Percentiles rank a stretch among this genome's conserved stretches.
These are phyloP conservation scores for Timandra comae DNA, from an alignment of 2,888 invertebrate species.

Conservation along the genomic window DNA sequence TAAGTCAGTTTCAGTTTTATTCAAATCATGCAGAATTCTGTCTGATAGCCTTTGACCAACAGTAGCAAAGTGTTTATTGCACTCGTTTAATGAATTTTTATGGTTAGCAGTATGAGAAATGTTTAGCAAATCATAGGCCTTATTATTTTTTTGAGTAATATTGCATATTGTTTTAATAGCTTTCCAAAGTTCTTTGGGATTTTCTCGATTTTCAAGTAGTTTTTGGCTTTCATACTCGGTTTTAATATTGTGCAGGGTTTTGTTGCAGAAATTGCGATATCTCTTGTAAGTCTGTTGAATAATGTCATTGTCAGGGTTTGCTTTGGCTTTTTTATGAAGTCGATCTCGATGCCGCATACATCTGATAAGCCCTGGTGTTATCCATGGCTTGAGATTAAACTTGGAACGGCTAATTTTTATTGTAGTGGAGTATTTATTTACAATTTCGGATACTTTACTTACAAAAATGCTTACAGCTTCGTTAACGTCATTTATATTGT, in stretches of 20 bases:
- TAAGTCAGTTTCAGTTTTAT: not conserved
- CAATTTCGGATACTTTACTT: not conserved
- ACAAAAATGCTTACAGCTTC: not conserved
- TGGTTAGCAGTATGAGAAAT: not conserved
- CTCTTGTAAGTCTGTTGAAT: not conserved
- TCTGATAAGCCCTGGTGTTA: no score
- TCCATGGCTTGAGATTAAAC: slow-evolving; percentile 2
- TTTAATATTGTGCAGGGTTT: not conserved
- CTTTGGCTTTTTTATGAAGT: slow-evolving; percentile 1
- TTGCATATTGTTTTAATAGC: not conserved
- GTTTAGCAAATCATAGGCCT: not conserved
- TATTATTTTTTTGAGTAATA: not conserved
- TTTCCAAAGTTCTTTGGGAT: not conserved
- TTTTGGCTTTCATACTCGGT: not conserved
- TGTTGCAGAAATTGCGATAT: no score
- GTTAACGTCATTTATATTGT: not conserved
- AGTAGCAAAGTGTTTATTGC: not conserved
- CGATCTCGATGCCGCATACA: slow-evolving; percentile 4
- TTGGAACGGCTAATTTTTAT: slow-evolving; percentile 1
- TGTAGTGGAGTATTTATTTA: not conserved
- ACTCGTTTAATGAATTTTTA: not conserved
- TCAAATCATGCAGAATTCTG: not conserved
- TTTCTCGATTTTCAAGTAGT: not conserved
- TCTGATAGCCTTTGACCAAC: no score
- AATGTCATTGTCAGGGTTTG: not conserved